Evolutionary conservation across 1,140 invertebrate genomes (phyloP).

Genomic region (Vollenhovia emeryi): DNA sequence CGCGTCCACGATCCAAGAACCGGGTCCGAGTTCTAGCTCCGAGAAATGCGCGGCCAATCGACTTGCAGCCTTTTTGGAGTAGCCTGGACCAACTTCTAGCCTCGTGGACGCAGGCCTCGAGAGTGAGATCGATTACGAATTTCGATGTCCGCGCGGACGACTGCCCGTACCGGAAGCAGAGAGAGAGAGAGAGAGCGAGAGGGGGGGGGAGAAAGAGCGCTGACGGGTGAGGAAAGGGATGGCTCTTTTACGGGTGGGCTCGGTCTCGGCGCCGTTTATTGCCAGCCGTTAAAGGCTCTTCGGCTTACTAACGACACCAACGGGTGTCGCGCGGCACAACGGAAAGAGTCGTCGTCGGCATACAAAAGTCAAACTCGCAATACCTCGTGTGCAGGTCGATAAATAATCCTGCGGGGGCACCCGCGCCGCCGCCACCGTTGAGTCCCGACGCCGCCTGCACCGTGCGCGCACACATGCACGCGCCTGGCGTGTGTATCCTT

Average conservation of each 20-base stretch:
- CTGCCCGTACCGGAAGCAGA: background rate
- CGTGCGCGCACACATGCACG: background rate
- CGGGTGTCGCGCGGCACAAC: slow-evolving; percentile 39
- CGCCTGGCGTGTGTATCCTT: slow-evolving; percentile 71
- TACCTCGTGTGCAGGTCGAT: slow-evolving; percentile 68
- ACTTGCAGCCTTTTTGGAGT: no score
- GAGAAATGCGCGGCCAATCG: no score
- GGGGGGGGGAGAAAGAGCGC: background rate
- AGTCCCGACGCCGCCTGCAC: slow-evolving; percentile 19
- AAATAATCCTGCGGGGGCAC: slow-evolving; percentile 59
- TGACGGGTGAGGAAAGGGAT: background rate
- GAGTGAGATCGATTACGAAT: background rate
- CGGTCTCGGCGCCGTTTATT: background rate
- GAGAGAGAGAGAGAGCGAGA: no score
- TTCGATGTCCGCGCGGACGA: background rate
- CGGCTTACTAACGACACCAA: slow-evolving; percentile 50
- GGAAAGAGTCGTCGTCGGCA: slow-evolving; percentile 43
- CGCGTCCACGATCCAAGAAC: no score
- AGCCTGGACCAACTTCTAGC: no score
- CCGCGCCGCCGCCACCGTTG: slow-evolving; percentile 33
- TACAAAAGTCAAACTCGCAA: slow-evolving; percentile 48
- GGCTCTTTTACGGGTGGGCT: background rate
- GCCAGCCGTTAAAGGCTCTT: slow-evolving; percentile 17
- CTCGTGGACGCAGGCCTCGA: no score
- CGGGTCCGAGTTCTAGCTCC: no score